A percentile compares a stretch with the other conserved stretches of the same genome.
These are phyloP conservation scores for Lepeophtheirus salmonis DNA, from an alignment of 1,140 invertebrate genomes.

Conservation along the genomic window DNA sequence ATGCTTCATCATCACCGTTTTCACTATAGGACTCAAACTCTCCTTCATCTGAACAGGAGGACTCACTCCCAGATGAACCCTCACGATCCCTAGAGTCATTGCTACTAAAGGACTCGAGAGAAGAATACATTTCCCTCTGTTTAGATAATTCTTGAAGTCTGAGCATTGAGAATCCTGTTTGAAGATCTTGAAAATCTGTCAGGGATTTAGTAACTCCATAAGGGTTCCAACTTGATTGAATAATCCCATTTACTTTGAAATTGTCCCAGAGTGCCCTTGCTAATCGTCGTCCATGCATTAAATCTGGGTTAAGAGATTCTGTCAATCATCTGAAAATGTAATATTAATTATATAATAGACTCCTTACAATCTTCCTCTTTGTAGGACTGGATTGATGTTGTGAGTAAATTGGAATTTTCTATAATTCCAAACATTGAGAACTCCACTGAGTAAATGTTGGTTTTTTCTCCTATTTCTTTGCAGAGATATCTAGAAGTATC, in stretches of 20 bases:
- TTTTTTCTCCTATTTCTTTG: not conserved
- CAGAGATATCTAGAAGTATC: not conserved
- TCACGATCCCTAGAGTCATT: not conserved
- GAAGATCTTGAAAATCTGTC: not conserved
- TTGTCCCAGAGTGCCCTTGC: not conserved
- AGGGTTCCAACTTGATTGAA: not conserved
- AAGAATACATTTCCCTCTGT: not conserved
- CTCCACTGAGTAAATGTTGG: not conserved
- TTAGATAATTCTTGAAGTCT: not conserved
- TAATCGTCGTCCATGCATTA: not conserved
- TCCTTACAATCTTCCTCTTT: not conserved
- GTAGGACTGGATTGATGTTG: not conserved
- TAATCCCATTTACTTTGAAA: not conserved
- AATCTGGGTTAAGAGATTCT: not conserved
- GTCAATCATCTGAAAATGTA: not conserved
- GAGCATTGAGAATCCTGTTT: not conserved
- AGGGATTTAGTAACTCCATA: not conserved
- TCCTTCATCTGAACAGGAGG: not conserved
- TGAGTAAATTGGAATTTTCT: not conserved
- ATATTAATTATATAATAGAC: not conserved
- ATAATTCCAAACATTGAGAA: not conserved
- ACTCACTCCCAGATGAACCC: not conserved
- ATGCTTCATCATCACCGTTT: no score
- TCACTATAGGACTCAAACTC: not conserved
- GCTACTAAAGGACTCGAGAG: not conserved